These are phyloP conservation scores for Eilema depressum DNA, from an alignment of 2,888 invertebrate genomes.

Conservation along the genomic window DNA sequence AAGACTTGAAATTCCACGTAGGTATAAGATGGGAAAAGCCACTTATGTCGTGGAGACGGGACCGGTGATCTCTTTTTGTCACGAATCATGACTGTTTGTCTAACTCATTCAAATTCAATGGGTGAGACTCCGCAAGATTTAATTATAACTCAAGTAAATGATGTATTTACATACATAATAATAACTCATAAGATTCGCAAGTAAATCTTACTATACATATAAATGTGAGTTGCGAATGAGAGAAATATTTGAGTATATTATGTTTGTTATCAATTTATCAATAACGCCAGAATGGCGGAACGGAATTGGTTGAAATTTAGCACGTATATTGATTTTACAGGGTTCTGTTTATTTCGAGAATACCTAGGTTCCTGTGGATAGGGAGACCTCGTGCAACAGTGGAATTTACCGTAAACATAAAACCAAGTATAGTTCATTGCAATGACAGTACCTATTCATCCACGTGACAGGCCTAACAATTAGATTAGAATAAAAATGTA, in stretches of 20 bases:
- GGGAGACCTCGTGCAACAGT: background rate
- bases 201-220: background rate
- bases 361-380: background rate
- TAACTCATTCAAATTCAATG: background rate
- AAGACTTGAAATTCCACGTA: background rate
- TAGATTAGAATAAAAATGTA: background rate
- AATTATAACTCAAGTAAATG: background rate
- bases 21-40: background rate
- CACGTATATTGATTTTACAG: background rate
- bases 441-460: constrained; percentile 2
- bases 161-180: background rate
- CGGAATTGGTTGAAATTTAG: background rate
- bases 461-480: background rate
- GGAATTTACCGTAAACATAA: background rate
- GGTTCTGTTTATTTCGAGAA: background rate
- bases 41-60: background rate
- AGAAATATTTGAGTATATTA: background rate
- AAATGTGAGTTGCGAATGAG: background rate
- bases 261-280: background rate
- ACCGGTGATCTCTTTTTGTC: background rate
- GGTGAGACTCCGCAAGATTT: background rate
- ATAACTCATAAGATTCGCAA: background rate
- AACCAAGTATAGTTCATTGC: background rate
- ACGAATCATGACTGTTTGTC: background rate
- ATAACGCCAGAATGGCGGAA: background rate